Evolutionary conservation across 1,140 invertebrate genomes (phyloP).

Genomic region (Anastrepha ludens): DNA sequence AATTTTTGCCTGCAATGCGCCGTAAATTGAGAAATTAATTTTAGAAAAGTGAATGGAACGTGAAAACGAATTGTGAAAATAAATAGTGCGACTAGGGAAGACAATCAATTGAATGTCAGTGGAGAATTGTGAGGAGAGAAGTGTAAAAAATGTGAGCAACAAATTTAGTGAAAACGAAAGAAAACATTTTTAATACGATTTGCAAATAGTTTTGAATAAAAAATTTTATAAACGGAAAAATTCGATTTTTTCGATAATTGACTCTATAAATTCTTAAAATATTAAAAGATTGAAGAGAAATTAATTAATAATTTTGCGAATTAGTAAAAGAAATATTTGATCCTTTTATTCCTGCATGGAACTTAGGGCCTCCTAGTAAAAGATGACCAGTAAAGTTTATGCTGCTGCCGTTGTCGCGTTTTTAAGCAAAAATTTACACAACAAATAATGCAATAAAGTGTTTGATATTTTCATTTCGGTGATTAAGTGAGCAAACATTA

Average conservation of each 20-base stretch:
- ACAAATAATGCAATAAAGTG: neutral
- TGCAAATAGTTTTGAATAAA: constrained; percentile 45
- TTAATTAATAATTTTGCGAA: neutral
- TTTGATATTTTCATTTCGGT: neutral
- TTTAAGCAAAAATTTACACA: constrained; percentile 36
- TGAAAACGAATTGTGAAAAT: neutral
- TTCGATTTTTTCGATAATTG: neutral
- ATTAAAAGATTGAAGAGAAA: neutral
- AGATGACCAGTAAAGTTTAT: neutral
- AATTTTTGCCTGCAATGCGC: too few relatives aligned
- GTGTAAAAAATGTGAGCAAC: neutral
- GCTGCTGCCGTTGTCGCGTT: constrained; percentile 15
- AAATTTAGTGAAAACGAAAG: neutral
- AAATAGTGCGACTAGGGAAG: too few relatives aligned
- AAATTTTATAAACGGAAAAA: constrained; percentile 5
- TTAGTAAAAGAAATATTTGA: neutral
- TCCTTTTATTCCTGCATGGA: too few relatives aligned
- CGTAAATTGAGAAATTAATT: neutral
- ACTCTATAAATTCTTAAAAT: neutral
- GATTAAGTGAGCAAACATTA: neutral
- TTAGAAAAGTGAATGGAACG: neutral
- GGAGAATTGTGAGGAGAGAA: neutral
- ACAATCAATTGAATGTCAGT: too few relatives aligned
- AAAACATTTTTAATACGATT: constrained; percentile 31
- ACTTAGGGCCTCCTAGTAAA: neutral